A percentile compares a stretch with the other conserved stretches of the same genome.
Evolutionary conservation across 2,888 invertebrate species (phyloP).

Genomic region (Conops quadrifasciatus): DNA sequence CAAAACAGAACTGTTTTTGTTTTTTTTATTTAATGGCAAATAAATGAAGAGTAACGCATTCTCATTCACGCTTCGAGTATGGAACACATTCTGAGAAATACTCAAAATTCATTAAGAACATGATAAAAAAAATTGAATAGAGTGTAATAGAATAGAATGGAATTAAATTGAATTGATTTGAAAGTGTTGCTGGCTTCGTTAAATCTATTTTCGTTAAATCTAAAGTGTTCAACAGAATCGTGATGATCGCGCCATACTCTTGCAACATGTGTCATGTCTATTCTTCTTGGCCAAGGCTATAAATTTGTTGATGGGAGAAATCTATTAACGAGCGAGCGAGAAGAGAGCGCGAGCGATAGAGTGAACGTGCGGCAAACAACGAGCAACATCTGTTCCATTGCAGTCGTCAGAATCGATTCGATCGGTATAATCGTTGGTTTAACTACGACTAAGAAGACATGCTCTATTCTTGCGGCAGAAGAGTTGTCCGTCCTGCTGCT

Average conservation of each 20-base stretch:
- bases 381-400: not conserved
- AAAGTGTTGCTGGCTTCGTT: not conserved
- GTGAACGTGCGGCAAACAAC: too few species aligned
- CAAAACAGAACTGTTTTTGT: too few species aligned
- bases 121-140: not conserved
- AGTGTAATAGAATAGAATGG: not conserved
- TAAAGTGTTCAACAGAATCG: not conserved
- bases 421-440: not conserved
- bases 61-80: too few species aligned
- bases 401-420: not conserved
- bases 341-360: not conserved
- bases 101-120: too few species aligned
- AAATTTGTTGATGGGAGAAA: too few species aligned
- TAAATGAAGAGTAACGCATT: too few species aligned
- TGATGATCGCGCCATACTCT: not conserved
- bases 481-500: too few species aligned
- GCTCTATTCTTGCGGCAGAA: too few species aligned
- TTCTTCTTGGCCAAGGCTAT: not conserved
- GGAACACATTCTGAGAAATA: too few species aligned
- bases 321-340: too few species aligned
- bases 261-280: not conserved
- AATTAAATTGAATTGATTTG: slow-evolving; percentile 4
- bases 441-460: too few species aligned
- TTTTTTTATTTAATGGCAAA: too few species aligned
- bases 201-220: not conserved